These are phyloP conservation scores for Rhinichthys klamathensis DNA, from an alignment of 2,113 vertebrate species.

Conservation along the genomic window DNA sequence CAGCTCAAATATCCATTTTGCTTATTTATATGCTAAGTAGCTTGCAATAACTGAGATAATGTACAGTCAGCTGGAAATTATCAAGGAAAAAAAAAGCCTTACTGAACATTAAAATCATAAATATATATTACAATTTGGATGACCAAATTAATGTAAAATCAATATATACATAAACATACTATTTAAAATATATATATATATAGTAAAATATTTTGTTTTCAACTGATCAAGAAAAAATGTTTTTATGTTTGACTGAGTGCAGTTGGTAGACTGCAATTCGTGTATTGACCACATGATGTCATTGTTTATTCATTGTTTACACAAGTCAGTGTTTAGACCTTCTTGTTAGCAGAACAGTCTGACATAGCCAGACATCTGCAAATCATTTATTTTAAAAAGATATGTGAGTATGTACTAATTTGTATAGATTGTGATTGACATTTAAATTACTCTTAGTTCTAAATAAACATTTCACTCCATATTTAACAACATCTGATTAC, in stretches of 20 bases:
- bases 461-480: not conserved
- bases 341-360: not conserved
- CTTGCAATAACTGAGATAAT: not conserved
- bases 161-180: too few species aligned
- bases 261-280: not conserved
- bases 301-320: conserved; percentile 10
- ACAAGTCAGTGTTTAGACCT: not conserved
- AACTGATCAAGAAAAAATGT: too few species aligned
- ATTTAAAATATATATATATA: too few species aligned
- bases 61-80: not conserved
- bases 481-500: not conserved
- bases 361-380: too few species aligned
- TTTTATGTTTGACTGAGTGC: not conserved
- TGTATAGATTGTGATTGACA: not conserved
- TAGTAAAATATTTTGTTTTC: too few species aligned
- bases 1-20: not conserved
- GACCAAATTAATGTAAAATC: too few species aligned
- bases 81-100: not conserved
- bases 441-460: not conserved
- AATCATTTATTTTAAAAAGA: too few species aligned
- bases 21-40: not conserved
- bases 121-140: too few species aligned
- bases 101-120: not conserved
- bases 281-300: conserved; percentile 45
- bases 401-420: not conserved